Evolutionary conservation across 2,797 vertebrate species (phyloP).

Genomic region (Platalea minor): DNA sequence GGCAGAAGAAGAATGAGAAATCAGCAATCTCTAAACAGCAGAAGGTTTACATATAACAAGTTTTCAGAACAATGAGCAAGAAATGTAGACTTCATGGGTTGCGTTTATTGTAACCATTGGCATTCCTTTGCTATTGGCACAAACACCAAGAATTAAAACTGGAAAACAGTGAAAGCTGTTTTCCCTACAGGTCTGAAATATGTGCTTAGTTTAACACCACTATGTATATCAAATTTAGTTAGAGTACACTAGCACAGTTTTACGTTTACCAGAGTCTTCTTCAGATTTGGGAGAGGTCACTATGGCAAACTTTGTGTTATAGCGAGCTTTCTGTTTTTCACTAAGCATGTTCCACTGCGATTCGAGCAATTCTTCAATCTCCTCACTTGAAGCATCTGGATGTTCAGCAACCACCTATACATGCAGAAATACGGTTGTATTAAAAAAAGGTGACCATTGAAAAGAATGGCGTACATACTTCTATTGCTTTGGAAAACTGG

Average conservation of each 20-base stretch:
- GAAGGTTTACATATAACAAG: slow-evolving; percentile 57
- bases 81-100: slow-evolving; percentile 48
- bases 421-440: slow-evolving; percentile 46
- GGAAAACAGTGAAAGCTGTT: slow-evolving; percentile 49
- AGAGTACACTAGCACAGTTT: slow-evolving; percentile 68
- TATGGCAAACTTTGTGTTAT: slow-evolving; percentile 81
- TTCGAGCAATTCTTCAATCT: slow-evolving; percentile 81
- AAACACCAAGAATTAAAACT: slow-evolving; percentile 53
- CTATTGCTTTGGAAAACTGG: not conserved
- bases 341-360: slow-evolving; percentile 85
- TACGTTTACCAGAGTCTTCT: slow-evolving; percentile 80
- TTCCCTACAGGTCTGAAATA: slow-evolving; percentile 45
- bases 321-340: slow-evolving; percentile 81
- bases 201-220: slow-evolving; percentile 49
- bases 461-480: not conserved
- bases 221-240: slow-evolving; percentile 52
- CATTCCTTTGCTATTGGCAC: slow-evolving; percentile 55
- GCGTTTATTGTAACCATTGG: slow-evolving; percentile 52
- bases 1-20: slow-evolving; percentile 69
- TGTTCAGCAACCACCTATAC: slow-evolving; percentile 79
- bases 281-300: slow-evolving; percentile 76
- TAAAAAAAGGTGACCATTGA: slow-evolving; percentile 17
- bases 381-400: slow-evolving; percentile 78
- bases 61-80: slow-evolving; percentile 61
- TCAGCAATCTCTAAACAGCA: slow-evolving; percentile 62